Evolutionary conservation across 2,888 invertebrate genomes (phyloP).

Genomic region (Drosophila putrida): DNA sequence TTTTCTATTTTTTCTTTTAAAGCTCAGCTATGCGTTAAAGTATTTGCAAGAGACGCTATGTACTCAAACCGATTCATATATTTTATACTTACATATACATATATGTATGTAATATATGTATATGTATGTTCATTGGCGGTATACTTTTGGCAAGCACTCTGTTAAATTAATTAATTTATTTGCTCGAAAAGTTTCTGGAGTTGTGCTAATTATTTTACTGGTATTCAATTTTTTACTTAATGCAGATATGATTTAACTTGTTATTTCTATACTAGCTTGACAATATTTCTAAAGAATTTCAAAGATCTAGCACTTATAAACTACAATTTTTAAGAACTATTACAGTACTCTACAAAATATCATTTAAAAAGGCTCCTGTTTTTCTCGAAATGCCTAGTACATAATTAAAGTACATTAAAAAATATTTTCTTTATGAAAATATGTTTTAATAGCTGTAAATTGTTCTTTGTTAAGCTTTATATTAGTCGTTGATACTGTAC

Average conservation of each 20-base stretch:
- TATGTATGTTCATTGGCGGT: not conserved
- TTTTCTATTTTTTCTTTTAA: conserved; percentile 28
- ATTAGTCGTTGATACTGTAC: conserved; percentile 3
- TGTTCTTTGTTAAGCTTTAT: not conserved
- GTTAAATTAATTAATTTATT: not conserved
- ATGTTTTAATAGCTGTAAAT: too few relatives aligned
- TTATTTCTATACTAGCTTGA: too few relatives aligned
- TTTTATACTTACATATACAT: not conserved
- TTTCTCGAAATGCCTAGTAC: too few relatives aligned
- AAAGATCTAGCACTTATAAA: too few relatives aligned
- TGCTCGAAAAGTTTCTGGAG: not conserved
- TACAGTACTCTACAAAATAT: too few relatives aligned
- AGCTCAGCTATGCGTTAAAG: conserved; percentile 69
- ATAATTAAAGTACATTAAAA: too few relatives aligned
- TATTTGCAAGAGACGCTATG: conserved; percentile 43
- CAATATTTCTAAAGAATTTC: too few relatives aligned
- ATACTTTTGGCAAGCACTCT: conserved; percentile 2
- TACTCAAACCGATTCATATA: conserved; percentile 26
- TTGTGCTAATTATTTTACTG: not conserved
- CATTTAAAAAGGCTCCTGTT: too few relatives aligned
- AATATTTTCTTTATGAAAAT: too few relatives aligned
- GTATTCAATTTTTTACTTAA: not conserved
- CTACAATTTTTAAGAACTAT: too few relatives aligned
- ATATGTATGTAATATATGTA: not conserved
- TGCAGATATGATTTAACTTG: not conserved